phyloP scores from a whole-genome alignment of 2,113 vertebrate genomes.

The Apodemus speciosus region DNA sequence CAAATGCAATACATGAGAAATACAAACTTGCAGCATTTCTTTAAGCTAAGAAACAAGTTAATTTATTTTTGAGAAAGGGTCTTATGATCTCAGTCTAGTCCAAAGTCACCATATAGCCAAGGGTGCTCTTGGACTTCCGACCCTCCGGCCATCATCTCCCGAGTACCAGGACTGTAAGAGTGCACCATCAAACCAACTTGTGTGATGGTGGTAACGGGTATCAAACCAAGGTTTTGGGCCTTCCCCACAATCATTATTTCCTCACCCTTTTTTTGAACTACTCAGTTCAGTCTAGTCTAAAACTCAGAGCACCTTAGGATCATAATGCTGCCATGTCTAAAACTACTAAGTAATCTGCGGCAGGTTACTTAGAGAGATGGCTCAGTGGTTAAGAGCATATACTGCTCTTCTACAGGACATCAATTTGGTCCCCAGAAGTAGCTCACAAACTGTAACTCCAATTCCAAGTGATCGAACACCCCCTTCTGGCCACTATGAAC shows the following conservation, averaged over 20 bases:
- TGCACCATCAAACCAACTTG: background rate
- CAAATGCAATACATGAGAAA: conserved; percentile 44
- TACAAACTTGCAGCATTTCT: conserved; percentile 6
- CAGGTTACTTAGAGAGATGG: background rate
- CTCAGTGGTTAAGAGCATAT: background rate
- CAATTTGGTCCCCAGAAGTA: background rate
- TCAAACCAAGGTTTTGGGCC: background rate
- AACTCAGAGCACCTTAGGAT: conserved; percentile 52
- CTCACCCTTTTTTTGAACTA: too few species aligned
- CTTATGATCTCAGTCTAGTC: background rate
- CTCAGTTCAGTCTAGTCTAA: conserved; percentile 51
- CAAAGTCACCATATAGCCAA: background rate
- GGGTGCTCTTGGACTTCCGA: background rate
- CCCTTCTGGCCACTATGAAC: background rate
- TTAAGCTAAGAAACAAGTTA: conserved; percentile 55
- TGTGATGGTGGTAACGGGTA: background rate
- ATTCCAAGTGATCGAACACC: background rate
- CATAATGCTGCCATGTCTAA: conserved; percentile 51
- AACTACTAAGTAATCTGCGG: conserved; percentile 62
- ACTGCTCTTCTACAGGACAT: background rate
- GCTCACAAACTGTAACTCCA: background rate
- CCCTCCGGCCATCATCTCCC: background rate
- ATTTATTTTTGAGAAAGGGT: background rate
- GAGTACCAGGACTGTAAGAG: background rate
- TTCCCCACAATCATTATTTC: background rate